Conservation (phyloP, 2,888 invertebrate genomes). For the Leptinotarsa rubiginosa region DNA sequence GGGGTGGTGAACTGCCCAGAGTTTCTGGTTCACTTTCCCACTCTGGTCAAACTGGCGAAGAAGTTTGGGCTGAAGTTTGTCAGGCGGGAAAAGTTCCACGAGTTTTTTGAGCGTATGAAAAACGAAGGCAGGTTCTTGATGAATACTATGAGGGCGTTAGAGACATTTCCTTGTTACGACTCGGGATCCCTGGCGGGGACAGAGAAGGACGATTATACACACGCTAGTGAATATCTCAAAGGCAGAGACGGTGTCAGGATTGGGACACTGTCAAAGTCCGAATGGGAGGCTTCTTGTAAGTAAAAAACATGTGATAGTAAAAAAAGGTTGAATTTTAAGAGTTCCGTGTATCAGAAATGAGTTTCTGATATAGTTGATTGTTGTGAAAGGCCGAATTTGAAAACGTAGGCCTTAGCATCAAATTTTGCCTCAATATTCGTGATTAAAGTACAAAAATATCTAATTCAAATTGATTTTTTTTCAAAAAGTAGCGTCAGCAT, state of each 20-base stretch:
- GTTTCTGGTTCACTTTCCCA: slow-evolving; percentile 94
- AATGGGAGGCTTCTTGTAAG: slow-evolving; percentile 95
- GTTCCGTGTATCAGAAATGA: no score
- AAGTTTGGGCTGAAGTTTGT: slow-evolving; percentile 79
- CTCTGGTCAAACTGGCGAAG: slow-evolving; percentile 79
- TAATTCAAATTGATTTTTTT: no score
- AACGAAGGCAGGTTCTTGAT: slow-evolving; percentile 73
- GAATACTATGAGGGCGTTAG: slow-evolving; percentile 82
- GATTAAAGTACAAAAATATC: no score
- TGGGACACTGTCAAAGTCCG: slow-evolving; percentile 88
- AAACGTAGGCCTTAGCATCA: no score
- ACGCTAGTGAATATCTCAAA: slow-evolving; percentile 74
- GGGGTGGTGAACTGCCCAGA: slow-evolving; percentile 99
- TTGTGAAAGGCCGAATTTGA: no score
- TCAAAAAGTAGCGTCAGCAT: no score
- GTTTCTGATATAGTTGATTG: no score
- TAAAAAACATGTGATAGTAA: slow-evolving; percentile 50
- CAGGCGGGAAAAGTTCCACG: slow-evolving; percentile 79
- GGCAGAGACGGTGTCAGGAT: slow-evolving; percentile 65
- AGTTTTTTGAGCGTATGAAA: slow-evolving; percentile 79
- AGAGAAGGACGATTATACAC: slow-evolving; percentile 76
- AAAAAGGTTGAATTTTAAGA: no score
- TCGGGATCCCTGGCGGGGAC: slow-evolving; percentile 71
- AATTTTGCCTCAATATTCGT: no score
- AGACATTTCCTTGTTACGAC: slow-evolving; percentile 79